A percentile compares a stretch with the other conserved stretches of the same genome.
Conservation (phyloP, 2,113 vertebrate genomes). For the Chrysochloris asiatica region DNA sequence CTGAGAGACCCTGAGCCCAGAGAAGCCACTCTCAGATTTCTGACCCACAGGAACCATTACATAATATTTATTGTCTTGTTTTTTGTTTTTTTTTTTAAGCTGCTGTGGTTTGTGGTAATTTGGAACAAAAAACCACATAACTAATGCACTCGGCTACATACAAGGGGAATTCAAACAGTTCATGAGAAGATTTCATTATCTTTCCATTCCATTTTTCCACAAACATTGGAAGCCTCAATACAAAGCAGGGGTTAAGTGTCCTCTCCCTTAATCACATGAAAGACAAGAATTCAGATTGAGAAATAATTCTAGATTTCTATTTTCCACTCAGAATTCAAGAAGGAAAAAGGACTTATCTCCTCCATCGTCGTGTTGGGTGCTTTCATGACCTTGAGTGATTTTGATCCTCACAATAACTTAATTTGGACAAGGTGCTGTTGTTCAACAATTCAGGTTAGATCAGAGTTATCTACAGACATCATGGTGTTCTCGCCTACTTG, state of each 20-base stretch:
- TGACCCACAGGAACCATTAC: background rate
- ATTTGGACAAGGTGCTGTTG: background rate
- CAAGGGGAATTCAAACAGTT: too few relatives aligned
- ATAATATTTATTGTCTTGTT: too few relatives aligned
- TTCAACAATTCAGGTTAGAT: fast-evolving
- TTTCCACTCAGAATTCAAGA: background rate
- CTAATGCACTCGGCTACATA: background rate
- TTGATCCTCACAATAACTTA: background rate
- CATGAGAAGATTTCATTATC: too few relatives aligned
- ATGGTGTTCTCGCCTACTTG: background rate
- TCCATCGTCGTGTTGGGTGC: too few relatives aligned
- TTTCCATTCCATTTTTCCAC: too few relatives aligned
- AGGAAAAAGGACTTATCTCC: fast-evolving
- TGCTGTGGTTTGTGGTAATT: background rate
- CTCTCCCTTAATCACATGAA: fast-evolving
- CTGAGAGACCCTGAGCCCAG: background rate
- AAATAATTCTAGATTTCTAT: background rate
- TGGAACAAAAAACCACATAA: background rate
- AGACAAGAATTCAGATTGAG: fast-evolving
- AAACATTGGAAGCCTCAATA: too few relatives aligned
- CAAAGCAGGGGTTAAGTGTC: background rate
- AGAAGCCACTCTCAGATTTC: background rate
- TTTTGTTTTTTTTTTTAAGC: too few relatives aligned
- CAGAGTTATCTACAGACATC: fast-evolving
- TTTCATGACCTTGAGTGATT: background rate